A percentile compares a stretch with the other conserved stretches of the same genome.
Evolutionary conservation across 2,113 vertebrate species (phyloP).

Genomic region (Illadopsis cleaveri): DNA sequence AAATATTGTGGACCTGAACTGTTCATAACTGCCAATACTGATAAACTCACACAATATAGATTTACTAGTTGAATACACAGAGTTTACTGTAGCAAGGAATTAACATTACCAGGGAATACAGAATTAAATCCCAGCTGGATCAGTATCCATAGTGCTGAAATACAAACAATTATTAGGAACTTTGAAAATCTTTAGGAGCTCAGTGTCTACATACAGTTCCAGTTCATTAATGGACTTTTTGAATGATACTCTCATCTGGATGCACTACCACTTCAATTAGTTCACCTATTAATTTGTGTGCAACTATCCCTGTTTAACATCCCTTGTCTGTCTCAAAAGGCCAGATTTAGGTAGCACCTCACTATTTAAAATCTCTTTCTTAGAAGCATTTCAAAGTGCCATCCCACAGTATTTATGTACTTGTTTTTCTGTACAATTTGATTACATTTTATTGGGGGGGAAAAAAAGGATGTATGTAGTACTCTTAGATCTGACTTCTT

Average conservation of each 20-base stretch:
- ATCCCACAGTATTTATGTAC: neutral
- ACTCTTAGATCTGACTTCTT: slow-evolving; percentile 15
- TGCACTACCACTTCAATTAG: neutral
- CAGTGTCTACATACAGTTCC: neutral
- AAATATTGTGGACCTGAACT: neutral
- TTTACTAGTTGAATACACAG: neutral
- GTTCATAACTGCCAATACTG: neutral
- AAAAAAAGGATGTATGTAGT: neutral
- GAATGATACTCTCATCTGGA: neutral
- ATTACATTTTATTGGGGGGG: neutral
- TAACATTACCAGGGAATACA: neutral
- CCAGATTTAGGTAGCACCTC: neutral
- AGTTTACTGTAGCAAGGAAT: neutral
- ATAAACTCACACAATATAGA: neutral
- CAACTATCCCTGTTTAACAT: neutral
- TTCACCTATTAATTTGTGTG: neutral
- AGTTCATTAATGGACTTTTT: neutral
- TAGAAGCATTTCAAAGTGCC: neutral
- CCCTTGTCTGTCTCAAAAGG: neutral
- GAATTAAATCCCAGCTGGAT: neutral
- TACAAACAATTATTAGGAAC: neutral
- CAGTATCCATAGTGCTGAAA: neutral
- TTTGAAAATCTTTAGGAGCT: neutral
- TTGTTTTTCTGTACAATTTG: neutral
- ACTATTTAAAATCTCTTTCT: neutral